Evolutionary conservation across 2,888 invertebrate species (phyloP).

Genomic region (Agonum fuliginosum): DNA sequence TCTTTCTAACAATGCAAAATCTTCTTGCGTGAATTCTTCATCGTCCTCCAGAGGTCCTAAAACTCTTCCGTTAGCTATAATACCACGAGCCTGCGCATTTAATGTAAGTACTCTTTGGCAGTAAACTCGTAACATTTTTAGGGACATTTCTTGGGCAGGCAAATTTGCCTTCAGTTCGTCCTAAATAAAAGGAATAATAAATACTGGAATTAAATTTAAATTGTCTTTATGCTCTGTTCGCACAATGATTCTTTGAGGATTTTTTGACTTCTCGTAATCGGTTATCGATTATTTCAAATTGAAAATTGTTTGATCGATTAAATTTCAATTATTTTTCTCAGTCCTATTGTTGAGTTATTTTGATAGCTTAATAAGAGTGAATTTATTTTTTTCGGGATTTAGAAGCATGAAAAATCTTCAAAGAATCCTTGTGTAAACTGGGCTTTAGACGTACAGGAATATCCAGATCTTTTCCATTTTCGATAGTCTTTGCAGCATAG

Average conservation of each 20-base stretch:
- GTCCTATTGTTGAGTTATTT: no score
- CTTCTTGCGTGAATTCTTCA: constrained; percentile 89
- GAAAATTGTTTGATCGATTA: no score
- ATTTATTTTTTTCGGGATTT: constrained; percentile 6
- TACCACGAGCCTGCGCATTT: constrained; percentile 79
- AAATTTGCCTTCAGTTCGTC: constrained; percentile 76
- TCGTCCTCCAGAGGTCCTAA: constrained; percentile 86
- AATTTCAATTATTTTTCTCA: no score
- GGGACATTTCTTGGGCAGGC: constrained; percentile 78
- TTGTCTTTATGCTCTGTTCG: not conserved
- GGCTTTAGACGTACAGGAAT: constrained; percentile 74
- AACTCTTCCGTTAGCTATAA: constrained; percentile 92
- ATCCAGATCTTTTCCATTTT: constrained; percentile 73
- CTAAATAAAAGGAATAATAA: not conserved
- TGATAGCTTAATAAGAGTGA: no score
- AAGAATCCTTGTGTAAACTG: not conserved
- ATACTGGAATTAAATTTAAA: not conserved
- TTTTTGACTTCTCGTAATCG: no score
- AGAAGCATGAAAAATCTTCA: not conserved
- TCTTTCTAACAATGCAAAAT: constrained; percentile 92
- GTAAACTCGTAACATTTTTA: constrained; percentile 82
- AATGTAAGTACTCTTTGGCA: constrained; percentile 83
- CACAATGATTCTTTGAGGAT: not conserved
- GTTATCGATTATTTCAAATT: no score
- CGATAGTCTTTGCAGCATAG: constrained; percentile 68